Conservation (phyloP, 2,888 invertebrate genomes). For the Drosophila kokeensis region DNA sequence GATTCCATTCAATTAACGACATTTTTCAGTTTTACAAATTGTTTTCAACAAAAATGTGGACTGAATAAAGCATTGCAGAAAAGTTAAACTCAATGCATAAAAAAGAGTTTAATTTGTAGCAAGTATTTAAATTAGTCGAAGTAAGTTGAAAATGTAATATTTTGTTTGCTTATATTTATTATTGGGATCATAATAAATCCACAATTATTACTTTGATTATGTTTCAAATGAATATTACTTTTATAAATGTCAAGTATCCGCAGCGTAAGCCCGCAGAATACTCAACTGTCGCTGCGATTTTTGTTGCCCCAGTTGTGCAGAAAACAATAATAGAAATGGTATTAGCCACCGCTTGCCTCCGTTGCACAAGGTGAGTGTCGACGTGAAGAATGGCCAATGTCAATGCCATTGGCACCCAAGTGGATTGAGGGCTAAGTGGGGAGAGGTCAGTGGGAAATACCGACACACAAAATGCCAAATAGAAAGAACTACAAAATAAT, state of each 20-base stretch:
- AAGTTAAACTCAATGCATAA: background rate
- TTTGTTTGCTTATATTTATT: background rate
- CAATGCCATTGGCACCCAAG: slow-evolving; percentile 46
- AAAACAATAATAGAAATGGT: no score
- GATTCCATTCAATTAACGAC: slow-evolving; percentile 7
- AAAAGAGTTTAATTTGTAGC: background rate
- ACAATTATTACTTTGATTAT: background rate
- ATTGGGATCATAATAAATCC: background rate
- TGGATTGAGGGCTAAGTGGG: background rate
- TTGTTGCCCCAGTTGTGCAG: background rate
- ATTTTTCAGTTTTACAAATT: background rate
- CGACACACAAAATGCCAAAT: slow-evolving; percentile 43
- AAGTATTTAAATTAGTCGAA: background rate
- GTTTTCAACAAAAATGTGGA: background rate
- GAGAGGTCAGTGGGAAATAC: slow-evolving; percentile 14
- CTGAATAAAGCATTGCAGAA: background rate
- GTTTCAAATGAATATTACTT: background rate
- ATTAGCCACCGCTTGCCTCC: background rate
- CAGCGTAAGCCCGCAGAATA: background rate
- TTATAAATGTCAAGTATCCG: slow-evolving; percentile 1
- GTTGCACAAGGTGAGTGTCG: slow-evolving; percentile 26
- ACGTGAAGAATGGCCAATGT: slow-evolving; percentile 37
- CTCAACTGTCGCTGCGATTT: background rate
- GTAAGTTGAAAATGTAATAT: background rate
- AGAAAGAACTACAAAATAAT: slow-evolving; percentile 68